Base-by-base conservation (phyloP, 2,888 invertebrate genomes). In the Amblyjoppa proteus region DNA sequence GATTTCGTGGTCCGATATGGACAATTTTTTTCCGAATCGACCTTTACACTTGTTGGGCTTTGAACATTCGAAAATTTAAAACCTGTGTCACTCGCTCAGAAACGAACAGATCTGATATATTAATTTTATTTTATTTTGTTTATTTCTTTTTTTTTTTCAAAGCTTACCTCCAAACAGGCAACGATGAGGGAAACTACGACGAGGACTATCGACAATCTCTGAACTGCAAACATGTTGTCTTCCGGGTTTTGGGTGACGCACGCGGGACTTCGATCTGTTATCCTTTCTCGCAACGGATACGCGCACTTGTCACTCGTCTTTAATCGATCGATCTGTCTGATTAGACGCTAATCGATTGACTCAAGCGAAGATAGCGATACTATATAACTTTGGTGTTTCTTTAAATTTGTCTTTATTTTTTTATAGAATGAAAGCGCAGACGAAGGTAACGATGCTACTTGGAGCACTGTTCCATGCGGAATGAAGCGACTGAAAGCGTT, bases 401-500 rank as follows among this genome's bases (percentile, higher is more conserved):
- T 0, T 11, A 41, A 41, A 9, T 41, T 11, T 1, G 1, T 41
- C 1, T 41, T 41, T 41, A 41, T 41, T 41, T 41, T 41, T 41
- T 41, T 9, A 9, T 2, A 11, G 41, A 11, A 41, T 25, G 5
- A 7, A 73, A 61, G 49, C 61, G 45, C 66, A 28, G 28, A 20
- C 38, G 70, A 75, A 71, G 64, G 81, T 68, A 58, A 79, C 86
- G 89, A 85, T 86, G 90, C 88, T 88, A 83, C 91, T 85, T 84
- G 88, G 88, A 81, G 87, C 89, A 85, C 89, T 88, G 89, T 89
- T 87, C 87, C 89, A 85, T 89, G 89, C 89, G 90, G 88, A 92
- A 90, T 92, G 92, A 91, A 89, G 88, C 84, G 87, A 91, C 84
- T 87, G 87, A 85, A 87, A 89, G 90, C 90, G 85, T 78, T 87